Conservation (phyloP, 2,888 invertebrate species). For the Pristionchus japonicus region DNA sequence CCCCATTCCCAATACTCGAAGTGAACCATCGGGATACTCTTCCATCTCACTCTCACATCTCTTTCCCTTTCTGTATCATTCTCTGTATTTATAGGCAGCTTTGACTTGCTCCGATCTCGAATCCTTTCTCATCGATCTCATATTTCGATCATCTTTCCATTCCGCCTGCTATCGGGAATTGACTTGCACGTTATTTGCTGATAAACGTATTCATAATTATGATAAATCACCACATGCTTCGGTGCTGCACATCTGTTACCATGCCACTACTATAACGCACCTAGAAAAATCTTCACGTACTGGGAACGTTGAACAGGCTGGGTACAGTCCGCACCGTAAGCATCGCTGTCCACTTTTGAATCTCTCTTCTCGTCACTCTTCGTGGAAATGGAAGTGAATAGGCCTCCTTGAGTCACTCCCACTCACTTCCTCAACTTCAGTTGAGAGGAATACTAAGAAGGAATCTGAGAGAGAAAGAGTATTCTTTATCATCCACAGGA, state of each 20-base stretch:
- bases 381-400: not conserved
- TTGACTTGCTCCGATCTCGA: not conserved
- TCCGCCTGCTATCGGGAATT: not conserved
- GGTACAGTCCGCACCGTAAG: not conserved
- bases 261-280: too few relatives aligned
- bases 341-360: not conserved
- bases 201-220: too few relatives aligned
- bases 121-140: not conserved
- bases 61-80: not conserved
- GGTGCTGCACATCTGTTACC: too few relatives aligned
- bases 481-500: conserved; percentile 13
- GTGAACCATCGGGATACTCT: not conserved
- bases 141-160: not conserved
- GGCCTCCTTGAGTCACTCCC: not conserved
- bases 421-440: not conserved
- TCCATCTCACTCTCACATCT: not conserved
- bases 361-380: not conserved
- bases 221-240: too few relatives aligned
- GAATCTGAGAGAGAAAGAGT: not conserved
- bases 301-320: not conserved
- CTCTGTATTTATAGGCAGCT: conserved; percentile 1
- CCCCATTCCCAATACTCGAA: not conserved
- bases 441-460: not conserved
- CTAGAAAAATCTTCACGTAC: too few relatives aligned
- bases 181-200: not conserved